Conservation (phyloP, 2,888 invertebrate genomes). For the Argyresthia albistria region DNA sequence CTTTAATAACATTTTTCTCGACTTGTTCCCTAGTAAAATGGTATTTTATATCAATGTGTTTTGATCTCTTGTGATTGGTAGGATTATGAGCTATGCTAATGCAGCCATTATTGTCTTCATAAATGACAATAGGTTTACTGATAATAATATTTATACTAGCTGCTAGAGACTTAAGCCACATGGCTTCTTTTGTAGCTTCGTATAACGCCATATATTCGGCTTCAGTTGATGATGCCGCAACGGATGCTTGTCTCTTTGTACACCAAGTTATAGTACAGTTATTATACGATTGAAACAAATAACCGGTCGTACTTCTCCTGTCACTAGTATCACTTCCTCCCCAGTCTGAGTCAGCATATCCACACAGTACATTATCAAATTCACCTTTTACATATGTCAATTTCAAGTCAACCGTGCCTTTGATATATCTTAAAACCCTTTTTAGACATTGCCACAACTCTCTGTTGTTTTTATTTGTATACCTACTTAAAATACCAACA, state of each 20-base stretch:
- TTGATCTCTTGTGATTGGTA: neutral
- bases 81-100: slow-evolving; percentile 2
- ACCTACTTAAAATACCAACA: slow-evolving; percentile 20
- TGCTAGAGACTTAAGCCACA: slow-evolving; percentile 23
- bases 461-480: slow-evolving; percentile 11
- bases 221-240: slow-evolving; percentile 13
- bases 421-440: slow-evolving; percentile 19
- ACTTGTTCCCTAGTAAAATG: neutral
- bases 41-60: slow-evolving; percentile 4
- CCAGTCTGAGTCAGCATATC: slow-evolving; percentile 25
- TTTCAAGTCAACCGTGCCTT: slow-evolving; percentile 19
- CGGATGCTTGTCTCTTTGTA: slow-evolving; percentile 16
- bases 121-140: slow-evolving; percentile 11
- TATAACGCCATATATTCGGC: slow-evolving; percentile 16
- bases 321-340: slow-evolving; percentile 13
- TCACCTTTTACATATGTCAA: slow-evolving; percentile 14
- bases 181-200: slow-evolving; percentile 23
- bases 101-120: slow-evolving; percentile 27
- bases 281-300: slow-evolving; percentile 15
- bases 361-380: slow-evolving; percentile 14
- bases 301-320: slow-evolving; percentile 13
- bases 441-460: neutral
- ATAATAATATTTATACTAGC: slow-evolving; percentile 15
- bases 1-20: neutral
- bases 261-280: slow-evolving; percentile 15